Evolutionary conservation across 2,797 vertebrate genomes (phyloP).

Genomic region (Hydrophis major): DNA sequence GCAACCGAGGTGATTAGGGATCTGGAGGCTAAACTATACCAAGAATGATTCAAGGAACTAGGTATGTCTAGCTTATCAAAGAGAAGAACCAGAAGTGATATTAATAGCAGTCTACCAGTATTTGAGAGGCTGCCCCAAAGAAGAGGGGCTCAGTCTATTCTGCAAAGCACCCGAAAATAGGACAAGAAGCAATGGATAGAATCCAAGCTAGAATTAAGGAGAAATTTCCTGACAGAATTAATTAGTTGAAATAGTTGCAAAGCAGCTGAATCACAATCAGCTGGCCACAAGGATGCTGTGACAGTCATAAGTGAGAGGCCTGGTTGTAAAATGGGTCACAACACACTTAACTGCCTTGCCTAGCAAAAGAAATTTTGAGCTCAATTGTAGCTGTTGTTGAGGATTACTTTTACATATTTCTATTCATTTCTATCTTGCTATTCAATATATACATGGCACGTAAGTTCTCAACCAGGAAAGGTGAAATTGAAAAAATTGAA

Average conservation of each 20-base stretch:
- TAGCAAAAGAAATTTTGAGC: neutral
- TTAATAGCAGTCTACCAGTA: neutral
- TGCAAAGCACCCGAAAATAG: neutral
- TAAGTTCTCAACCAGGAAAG: neutral
- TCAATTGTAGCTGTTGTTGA: neutral
- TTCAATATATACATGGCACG: neutral
- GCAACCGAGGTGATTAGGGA: neutral
- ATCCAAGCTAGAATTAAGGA: neutral
- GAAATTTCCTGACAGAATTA: neutral
- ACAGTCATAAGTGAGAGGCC: neutral
- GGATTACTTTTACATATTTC: neutral
- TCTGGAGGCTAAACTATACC: neutral
- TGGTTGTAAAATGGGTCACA: neutral
- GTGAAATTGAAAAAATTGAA: neutral
- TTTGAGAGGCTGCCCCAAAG: neutral
- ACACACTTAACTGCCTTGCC: neutral
- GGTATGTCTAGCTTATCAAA: neutral
- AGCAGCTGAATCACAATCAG: neutral
- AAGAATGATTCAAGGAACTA: neutral
- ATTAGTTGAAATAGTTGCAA: too few species aligned
- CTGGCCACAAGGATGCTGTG: neutral
- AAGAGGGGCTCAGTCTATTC: neutral
- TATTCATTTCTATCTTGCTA: neutral
- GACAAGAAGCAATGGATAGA: too few species aligned
- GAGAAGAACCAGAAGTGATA: neutral